phyloP scores from a whole-genome alignment of 2,797 vertebrate species.

The Botia almorhae region DNA sequence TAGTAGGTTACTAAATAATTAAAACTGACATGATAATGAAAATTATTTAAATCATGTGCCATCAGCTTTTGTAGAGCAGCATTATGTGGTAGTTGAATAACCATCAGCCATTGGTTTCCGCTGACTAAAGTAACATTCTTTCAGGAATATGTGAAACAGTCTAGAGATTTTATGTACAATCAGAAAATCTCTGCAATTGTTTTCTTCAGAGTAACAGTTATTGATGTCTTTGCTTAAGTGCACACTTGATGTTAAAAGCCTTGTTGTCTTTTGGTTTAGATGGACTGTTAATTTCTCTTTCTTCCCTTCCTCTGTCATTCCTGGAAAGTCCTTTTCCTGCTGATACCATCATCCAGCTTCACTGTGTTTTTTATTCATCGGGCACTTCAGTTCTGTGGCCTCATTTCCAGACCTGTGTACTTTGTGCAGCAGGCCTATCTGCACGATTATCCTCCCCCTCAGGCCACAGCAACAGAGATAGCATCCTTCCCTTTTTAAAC shows the following conservation, averaged over 20 bases:
- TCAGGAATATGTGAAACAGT: background rate
- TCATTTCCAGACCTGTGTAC: slow-evolving; percentile 44
- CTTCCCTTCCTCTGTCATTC: slow-evolving; percentile 17
- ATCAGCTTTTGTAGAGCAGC: background rate
- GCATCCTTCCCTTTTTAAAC: background rate
- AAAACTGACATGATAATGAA: background rate
- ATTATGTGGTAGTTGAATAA: background rate
- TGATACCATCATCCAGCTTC: slow-evolving; percentile 51
- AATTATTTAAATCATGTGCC: background rate
- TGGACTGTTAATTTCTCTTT: slow-evolving; percentile 36
- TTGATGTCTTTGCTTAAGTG: background rate
- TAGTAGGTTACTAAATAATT: background rate
- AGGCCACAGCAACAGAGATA: slow-evolving; percentile 34
- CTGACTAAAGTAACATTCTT: slow-evolving; percentile 13
- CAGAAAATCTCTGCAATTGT: background rate
- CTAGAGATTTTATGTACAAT: background rate
- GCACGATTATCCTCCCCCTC: slow-evolving; percentile 34
- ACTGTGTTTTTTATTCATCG: slow-evolving; percentile 41
- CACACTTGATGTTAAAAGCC: background rate
- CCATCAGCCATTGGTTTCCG: background rate
- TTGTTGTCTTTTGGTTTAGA: slow-evolving; percentile 10
- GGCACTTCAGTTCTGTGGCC: slow-evolving; percentile 20
- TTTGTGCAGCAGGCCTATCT: slow-evolving; percentile 51
- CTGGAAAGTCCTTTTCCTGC: slow-evolving; percentile 49
- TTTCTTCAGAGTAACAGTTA: background rate